Conservation (phyloP, 2,797 vertebrate species). For the Leptoclinus maculatus region DNA sequence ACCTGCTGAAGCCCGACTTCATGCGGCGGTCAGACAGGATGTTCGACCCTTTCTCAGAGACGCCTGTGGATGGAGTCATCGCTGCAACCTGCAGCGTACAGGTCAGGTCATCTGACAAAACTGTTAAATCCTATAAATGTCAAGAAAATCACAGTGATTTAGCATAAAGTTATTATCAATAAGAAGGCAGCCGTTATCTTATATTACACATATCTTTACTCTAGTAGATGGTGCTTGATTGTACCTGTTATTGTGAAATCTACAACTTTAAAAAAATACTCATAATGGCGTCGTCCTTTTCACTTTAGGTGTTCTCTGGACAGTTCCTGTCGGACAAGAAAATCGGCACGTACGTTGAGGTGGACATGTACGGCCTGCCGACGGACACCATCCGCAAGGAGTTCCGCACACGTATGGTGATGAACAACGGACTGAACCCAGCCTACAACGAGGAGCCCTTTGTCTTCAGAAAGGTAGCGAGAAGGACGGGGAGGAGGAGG, state of each 20-base stretch:
- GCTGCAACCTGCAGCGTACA: slow-evolving; percentile 98
- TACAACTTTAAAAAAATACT: not conserved
- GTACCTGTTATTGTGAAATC: not conserved
- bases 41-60: slow-evolving; percentile 98
- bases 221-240: not conserved
- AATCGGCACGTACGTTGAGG: slow-evolving; percentile 97
- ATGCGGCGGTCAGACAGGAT: slow-evolving; percentile 97
- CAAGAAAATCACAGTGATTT: not conserved
- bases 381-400: slow-evolving; percentile 99
- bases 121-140: not conserved
- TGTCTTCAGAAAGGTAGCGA: slow-evolving; percentile 95
- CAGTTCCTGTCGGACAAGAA: slow-evolving; percentile 99
- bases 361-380: slow-evolving; percentile 98
- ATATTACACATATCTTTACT: not conserved
- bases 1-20: slow-evolving; percentile 95
- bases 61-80: slow-evolving; percentile 97
- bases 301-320: slow-evolving; percentile 93
- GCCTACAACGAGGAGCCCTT: slow-evolving; percentile 99
- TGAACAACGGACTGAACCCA: slow-evolving; percentile 99
- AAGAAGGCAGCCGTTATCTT: not conserved
- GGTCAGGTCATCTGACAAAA: slow-evolving; percentile 78
- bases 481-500: not conserved
- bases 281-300: not conserved
- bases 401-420: slow-evolving; percentile 98
- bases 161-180: not conserved